A percentile compares a stretch with the other conserved stretches of the same genome.
phyloP scores from a whole-genome alignment of 2,888 invertebrate genomes.

The Macropis europaea region DNA sequence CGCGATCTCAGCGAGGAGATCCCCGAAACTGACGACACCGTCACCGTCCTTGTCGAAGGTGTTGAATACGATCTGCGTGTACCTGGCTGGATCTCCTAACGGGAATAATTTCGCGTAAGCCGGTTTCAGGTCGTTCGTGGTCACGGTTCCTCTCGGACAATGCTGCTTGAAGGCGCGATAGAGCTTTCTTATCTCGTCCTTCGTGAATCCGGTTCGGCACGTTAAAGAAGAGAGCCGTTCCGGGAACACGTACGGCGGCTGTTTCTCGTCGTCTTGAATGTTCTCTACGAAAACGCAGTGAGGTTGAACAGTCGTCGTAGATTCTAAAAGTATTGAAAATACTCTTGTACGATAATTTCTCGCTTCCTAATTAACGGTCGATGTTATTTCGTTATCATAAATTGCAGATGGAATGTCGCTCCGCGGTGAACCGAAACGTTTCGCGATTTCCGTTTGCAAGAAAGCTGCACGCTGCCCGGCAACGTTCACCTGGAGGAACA shows the following conservation, averaged over 20 bases:
- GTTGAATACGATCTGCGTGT: conserved; percentile 74
- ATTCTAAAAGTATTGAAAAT: conserved; percentile 48
- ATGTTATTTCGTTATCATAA: not conserved
- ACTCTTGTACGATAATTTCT: conserved; percentile 38
- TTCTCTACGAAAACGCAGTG: conserved; percentile 55
- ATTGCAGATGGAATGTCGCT: not conserved
- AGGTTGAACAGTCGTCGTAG: conserved; percentile 38
- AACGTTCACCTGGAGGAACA: no score
- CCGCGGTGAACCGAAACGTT: not conserved
- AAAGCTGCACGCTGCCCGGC: no score
- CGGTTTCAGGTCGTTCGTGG: conserved; percentile 68
- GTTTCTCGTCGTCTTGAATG: conserved; percentile 58
- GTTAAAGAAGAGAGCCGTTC: conserved; percentile 64
- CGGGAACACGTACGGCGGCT: conserved; percentile 60
- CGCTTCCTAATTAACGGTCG: not conserved
- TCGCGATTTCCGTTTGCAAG: not conserved
- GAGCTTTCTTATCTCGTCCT: conserved; percentile 68
- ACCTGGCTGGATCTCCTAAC: conserved; percentile 71
- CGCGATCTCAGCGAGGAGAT: conserved; percentile 67
- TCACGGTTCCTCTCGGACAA: conserved; percentile 70
- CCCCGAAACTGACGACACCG: conserved; percentile 71
- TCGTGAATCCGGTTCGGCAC: conserved; percentile 70
- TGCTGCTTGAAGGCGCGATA: conserved; percentile 74
- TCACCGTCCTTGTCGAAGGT: conserved; percentile 71
- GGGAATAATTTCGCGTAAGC: conserved; percentile 75